Evolutionary conservation across 2,888 invertebrate species (phyloP).

Genomic region (Andrena hattorfiana): DNA sequence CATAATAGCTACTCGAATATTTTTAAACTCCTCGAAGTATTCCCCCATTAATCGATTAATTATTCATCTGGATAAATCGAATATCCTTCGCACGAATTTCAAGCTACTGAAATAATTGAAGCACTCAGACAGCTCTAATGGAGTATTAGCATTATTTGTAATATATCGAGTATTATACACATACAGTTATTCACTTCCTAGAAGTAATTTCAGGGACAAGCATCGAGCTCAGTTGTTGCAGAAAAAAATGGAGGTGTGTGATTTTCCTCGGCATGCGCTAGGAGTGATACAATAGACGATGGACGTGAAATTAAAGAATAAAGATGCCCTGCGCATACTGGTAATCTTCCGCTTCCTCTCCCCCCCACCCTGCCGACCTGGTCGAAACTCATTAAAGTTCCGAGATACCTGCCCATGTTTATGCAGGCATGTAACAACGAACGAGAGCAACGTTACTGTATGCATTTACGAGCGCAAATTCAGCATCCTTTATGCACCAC

Average conservation of each 20-base stretch:
- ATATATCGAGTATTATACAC: too few species aligned
- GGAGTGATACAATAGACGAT: conserved; percentile 11
- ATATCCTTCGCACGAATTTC: too few species aligned
- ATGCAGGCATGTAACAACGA: conserved; percentile 64
- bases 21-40: too few species aligned
- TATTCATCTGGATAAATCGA: too few species aligned
- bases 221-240: background rate
- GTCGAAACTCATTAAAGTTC: conserved; percentile 59
- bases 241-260: too few species aligned
- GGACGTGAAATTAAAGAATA: conserved; percentile 32
- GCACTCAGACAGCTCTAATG: too few species aligned
- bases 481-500: conserved; percentile 47
- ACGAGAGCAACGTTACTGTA: conserved; percentile 55
- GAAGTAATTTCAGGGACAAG: background rate
- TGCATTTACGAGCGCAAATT: conserved; percentile 53
- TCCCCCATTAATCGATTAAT: too few species aligned
- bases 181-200: background rate
- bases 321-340: background rate
- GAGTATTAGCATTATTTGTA: too few species aligned
- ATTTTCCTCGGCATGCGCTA: conserved; percentile 14
- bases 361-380: background rate
- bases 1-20: too few species aligned
- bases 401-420: conserved; percentile 59
- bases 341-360: conserved; percentile 11
- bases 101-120: too few species aligned